Evolutionary conservation across 2,113 vertebrate genomes (phyloP), one percentile per base, ranked within the genome.

Genomic region (Taxidea taxus): DNA sequence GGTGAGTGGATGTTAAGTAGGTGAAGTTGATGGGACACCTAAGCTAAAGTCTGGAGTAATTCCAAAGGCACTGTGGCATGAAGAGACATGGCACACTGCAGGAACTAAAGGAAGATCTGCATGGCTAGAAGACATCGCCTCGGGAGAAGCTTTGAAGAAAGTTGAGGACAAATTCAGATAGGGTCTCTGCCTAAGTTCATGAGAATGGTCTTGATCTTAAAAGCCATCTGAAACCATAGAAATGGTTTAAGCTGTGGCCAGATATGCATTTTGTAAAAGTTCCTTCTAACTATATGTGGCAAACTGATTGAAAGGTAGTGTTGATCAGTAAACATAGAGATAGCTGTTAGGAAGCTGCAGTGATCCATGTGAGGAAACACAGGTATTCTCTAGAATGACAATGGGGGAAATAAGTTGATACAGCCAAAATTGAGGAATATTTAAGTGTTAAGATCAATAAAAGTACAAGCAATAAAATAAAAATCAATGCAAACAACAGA

Each of bases 71-170:
- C 14, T 15, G 16, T 31, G 60, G 29, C 47, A 0, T 47, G 15
- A 86, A 82, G 37, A 7, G 23, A n/a, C 6, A 4, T 0, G 25
- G 6, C 15, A 42, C 3, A 49, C 6, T 4, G 10, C 0, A 80
- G 39, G 2, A 49, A 31, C 7, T 18, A 58, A 74, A 58, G 20
- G 39, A 42, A 39, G 27, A 13, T 2, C 6, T 47, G 1, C 11
- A 3, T 39, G 12, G 1, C 34, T 64, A 20, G 42, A 83, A 49
- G 14, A 80, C 23, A 11, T 27, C 13, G 1, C 3, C 10, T 21
- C 7, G 47, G 49, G 44, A 77, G 34, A 87, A 20, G 18, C 10
- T 80, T 86, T 82, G 39, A 20, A 92, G 37, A 90, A 75, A 77
- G 13, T 0, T 8, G 47, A n/a, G 18, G 4, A 34, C 14, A 78